Evolutionary conservation across 2,888 invertebrate species (phyloP), one percentile per base, ranked within the genome.

Genomic region (Anoncus sp.): DNA sequence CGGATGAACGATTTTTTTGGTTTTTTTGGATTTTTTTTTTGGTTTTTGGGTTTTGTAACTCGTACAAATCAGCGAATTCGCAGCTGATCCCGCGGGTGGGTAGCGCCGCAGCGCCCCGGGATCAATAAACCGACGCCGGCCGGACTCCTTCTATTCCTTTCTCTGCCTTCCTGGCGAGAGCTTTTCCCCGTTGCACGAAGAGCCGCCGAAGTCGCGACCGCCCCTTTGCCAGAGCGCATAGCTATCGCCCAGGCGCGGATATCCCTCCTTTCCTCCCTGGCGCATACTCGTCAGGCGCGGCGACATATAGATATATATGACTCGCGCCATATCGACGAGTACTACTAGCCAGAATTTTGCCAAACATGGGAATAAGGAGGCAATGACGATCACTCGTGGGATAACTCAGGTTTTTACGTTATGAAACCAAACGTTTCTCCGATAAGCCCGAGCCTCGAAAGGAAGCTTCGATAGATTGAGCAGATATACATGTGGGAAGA

Each of bases 81-180:
- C 81, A 86, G 87, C 85, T 86, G 88, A 88, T 86, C 89, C 89
- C 89, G 88, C 89, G 85, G 86, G 85, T 89, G 89, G 89, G 88
- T 89, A 87, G 89, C 89, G 90, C 90, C 90, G 89, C 90, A 89
- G 90, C 90, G 90, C 90, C 90, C 89, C 89, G 89, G 89, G 88
- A 90, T 90, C 90, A 90, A 90, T 90, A 90, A 90, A 89, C 88
- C 88, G 88, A 88, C 87, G 87, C 87, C 89, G 89, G 87, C 89
- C 88, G 88, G n/a, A 88, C 87, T 88, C 87, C 89, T 87, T 88
- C 85, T 85, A 81, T 84, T 86, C 87, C 87, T 87, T 87, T 85
- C 87, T 84, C 85, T 86, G 88, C 85, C 84, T 85, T 84, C 85
- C 85, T 82, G 79, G 75, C 80, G 81, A 81, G 85, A 66, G 84